Evolutionary conservation across 2,797 vertebrate species (phyloP).

Genomic region (Pangasius mekongensis): DNA sequence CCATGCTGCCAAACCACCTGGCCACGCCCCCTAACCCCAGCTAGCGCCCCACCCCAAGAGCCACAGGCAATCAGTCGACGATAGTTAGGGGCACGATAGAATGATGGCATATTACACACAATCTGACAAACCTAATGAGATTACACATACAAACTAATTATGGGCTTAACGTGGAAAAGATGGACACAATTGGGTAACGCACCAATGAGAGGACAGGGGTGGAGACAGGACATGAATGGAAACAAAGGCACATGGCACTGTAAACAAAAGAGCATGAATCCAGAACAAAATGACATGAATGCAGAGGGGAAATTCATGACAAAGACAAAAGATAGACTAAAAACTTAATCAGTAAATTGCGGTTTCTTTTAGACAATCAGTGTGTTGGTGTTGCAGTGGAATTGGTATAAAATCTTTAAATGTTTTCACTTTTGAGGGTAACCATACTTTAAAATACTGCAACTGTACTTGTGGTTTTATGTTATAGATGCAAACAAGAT

Average conservation of each 20-base stretch:
- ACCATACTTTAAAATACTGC: too few relatives aligned
- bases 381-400: too few relatives aligned
- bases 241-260: neutral
- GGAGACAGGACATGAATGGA: neutral
- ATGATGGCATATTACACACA: neutral
- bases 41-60: neutral
- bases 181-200: neutral
- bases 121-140: neutral
- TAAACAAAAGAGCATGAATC: neutral
- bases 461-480: too few relatives aligned
- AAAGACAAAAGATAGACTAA: too few relatives aligned
- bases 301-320: neutral
- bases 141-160: neutral
- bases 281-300: neutral
- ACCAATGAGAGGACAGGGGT: neutral
- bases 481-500: too few relatives aligned
- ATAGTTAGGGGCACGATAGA: neutral
- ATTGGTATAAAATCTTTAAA: too few relatives aligned
- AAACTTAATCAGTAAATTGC: neutral
- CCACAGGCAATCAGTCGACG: neutral
- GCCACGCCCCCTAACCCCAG: neutral
- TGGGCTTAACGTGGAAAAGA: neutral
- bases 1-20: neutral
- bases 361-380: too few relatives aligned
- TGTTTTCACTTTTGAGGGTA: too few relatives aligned